A percentile compares a stretch with the other conserved stretches of the same genome.
Evolutionary conservation across 2,113 vertebrate genomes (phyloP).

Genomic region (Camarhynchus parvulus): DNA sequence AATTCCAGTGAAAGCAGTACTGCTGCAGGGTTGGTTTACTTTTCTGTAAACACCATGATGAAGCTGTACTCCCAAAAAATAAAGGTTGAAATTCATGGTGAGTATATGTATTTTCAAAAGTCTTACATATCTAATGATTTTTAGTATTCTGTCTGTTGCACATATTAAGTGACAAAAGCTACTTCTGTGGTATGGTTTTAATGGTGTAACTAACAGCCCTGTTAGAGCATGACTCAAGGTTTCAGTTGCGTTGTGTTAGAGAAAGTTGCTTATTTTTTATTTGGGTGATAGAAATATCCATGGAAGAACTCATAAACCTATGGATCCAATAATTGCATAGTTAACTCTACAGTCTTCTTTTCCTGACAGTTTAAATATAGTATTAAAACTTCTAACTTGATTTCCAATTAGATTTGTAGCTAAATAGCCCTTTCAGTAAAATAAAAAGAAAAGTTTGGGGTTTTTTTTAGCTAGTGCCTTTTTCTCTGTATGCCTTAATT

Average conservation of each 20-base stretch:
- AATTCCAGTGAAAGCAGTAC: background rate
- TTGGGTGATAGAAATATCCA: background rate
- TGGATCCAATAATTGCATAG: background rate
- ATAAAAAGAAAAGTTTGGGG: background rate
- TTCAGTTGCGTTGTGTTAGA: background rate
- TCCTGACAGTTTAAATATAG: constrained; percentile 1
- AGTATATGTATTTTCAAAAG: background rate
- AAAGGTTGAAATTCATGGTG: background rate
- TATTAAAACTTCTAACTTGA: background rate
- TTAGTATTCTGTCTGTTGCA: background rate
- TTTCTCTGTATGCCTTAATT: constrained; percentile 78
- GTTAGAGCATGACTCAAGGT: background rate
- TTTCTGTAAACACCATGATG: background rate
- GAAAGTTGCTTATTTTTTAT: background rate
- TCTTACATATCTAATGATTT: background rate
- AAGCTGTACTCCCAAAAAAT: background rate
- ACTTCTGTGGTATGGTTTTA: background rate
- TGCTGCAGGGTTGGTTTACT: background rate
- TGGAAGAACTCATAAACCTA: background rate
- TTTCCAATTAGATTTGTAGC: background rate
- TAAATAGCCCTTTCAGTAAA: background rate
- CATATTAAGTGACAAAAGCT: background rate
- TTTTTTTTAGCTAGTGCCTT: constrained; percentile 72
- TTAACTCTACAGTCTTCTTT: background rate
- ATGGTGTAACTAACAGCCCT: background rate